Evolutionary conservation across 2,113 vertebrate species (phyloP), one percentile per base, ranked within the genome.

Genomic region (Patagioenas fasciata): DNA sequence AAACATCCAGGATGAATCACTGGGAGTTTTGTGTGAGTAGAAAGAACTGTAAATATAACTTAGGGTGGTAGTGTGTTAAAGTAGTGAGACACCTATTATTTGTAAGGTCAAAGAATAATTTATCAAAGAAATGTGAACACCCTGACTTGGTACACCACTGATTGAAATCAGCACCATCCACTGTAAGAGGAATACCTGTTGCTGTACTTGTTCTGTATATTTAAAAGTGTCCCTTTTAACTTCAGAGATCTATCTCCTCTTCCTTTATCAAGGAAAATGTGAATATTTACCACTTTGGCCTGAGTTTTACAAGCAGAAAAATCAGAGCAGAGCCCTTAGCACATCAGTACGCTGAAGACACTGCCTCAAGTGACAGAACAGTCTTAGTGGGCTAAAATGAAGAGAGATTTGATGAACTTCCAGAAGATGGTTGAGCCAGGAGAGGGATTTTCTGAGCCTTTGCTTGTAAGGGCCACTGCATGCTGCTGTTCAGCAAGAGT

Each of bases 391-490:
- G 58, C 80, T 89, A 73, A 93, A 92, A 67, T 1, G 9, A 42
- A 82, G 86, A 71, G 73, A 61, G 82, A 58, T 65, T 95, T 95
- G 94, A 75, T 94, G 91, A 72, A 74, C 82, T 75, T 93, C 87
- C 94, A 94, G 84, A 69, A 84, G 78, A 14, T 29, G 69, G 42
- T 70, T 71, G 85, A 94, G 86, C 79, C 93, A 96, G 92, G 81
- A 84, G 57, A 82, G 81, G 66, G 87, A 86, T 88, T 91, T 94
- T 83, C 34, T 70, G 69, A 61, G 84, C 48, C 89, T 89, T 90
- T 86, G 75, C 95, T 93, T 75, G 47, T 89, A 81, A 89, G 92
- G 79, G 92, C 95, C 93, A 85, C 94, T 95, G 82, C 80, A 73
- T 0, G 0, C 75, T 78, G 87, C 92, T 88, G 89, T 71, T 85